Conservation (phyloP, 2,888 invertebrate genomes). For the Camptogramma bilineatum region DNA sequence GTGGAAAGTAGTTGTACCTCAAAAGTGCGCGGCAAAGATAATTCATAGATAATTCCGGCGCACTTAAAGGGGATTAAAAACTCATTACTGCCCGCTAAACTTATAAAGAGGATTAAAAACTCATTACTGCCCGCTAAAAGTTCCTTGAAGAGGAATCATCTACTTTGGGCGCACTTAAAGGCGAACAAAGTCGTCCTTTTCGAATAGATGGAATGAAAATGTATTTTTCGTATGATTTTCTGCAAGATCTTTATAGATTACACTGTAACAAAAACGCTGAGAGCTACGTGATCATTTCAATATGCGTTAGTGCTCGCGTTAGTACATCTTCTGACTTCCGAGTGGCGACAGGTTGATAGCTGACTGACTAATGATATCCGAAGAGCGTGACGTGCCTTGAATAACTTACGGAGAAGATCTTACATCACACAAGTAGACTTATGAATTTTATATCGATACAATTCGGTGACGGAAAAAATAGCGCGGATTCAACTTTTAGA, state of each 20-base stretch:
- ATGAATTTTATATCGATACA: neutral
- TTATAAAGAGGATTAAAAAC: no score
- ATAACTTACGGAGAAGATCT: conserved; percentile 43
- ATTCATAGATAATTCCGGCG: no score
- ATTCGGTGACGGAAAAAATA: neutral
- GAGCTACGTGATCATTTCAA: conserved; percentile 47
- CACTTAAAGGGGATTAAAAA: no score
- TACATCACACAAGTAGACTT: conserved; percentile 20
- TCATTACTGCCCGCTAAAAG: no score
- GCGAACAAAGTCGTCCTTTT: no score
- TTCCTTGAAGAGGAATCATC: no score
- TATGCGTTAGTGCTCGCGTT: conserved; percentile 50
- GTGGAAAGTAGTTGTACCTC: no score
- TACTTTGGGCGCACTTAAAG: no score
- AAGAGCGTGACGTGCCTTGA: conserved; percentile 47
- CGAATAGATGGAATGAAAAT: no score
- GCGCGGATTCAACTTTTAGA: neutral
- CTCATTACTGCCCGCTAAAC: no score
- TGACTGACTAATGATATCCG: conserved; percentile 62
- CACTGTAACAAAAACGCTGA: conserved; percentile 35
- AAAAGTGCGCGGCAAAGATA: no score
- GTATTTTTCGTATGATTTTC: neutral
- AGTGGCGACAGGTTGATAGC: conserved; percentile 47
- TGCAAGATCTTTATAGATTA: conserved; percentile 1
- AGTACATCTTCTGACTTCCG: conserved; percentile 60